Evolutionary conservation across 2,797 vertebrate species (phyloP).

Genomic region (Chrysocyon brachyurus): DNA sequence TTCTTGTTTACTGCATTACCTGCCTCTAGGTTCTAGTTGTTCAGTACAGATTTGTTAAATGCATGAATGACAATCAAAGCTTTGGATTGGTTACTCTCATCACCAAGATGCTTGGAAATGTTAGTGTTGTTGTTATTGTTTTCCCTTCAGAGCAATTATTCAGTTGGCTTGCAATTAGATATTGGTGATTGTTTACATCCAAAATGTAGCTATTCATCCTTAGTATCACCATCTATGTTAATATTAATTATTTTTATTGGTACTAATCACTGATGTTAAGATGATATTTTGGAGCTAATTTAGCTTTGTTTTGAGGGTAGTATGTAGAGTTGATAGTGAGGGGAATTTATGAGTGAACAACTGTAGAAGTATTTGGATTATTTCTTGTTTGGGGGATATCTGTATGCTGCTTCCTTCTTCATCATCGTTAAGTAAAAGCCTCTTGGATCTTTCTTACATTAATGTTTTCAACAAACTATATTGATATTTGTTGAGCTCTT

Average conservation of each 20-base stretch:
- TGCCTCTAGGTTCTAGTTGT: neutral
- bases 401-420: neutral
- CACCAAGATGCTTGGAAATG: neutral
- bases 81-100: neutral
- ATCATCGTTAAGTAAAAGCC: neutral
- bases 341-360: neutral
- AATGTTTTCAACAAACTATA: neutral
- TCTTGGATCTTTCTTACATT: neutral
- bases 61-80: neutral
- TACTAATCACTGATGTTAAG: neutral
- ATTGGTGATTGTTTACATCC: neutral
- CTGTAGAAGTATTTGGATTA: neutral
- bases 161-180: neutral
- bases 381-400: neutral
- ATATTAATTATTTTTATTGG: neutral
- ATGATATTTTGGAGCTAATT: neutral
- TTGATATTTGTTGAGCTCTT: slow-evolving; percentile 3
- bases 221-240: neutral
- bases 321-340: neutral
- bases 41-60: neutral
- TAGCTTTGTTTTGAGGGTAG: neutral
- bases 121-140: too few species aligned
- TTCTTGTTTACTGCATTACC: neutral
- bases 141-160: neutral
- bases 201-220: neutral